Base-by-base conservation (phyloP, 2,113 vertebrate genomes). In the Tor tambroides region DNA sequence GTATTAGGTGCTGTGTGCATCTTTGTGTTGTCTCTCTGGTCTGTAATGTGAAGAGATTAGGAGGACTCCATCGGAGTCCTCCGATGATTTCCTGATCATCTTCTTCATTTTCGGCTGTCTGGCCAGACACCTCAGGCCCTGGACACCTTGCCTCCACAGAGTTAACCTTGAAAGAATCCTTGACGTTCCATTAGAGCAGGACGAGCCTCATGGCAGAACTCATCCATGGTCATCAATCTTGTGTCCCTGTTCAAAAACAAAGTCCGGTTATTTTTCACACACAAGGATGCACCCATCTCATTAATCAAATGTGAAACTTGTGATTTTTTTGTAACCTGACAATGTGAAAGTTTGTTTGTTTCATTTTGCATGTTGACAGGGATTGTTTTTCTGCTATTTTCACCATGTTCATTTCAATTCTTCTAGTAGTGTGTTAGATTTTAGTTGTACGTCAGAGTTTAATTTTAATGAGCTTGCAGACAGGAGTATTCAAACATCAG, bases 41-140 rank as follows among this genome's bases (percentile, higher is more conserved):
- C 86, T 12, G 76, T 85, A 89, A 83, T 90, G 43, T 89, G 88
- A 88, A 30, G 28, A 89, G 89, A 90, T 91, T 88, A 91, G 90
- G 91, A n/a, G n/a, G n/a, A n/a, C n/a, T n/a, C n/a, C n/a, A n/a
- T n/a, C n/a, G n/a, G 85, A 92, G 49, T 28, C 51, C 41, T 72
- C 65, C 8, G 6, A 65, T 23, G 74, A 51, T 54, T 80, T 67
- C 67, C 56, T 49, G 30, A 56, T 80, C 59, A 76, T 81, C 26
- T 75, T 75, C 35, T 35, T 46, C 35, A 15, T 54, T n/a, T 28
- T 43, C 9, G 5, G 23, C 67, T 71, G 71, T 61, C 14, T 74
- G 26, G 19, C 6, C 4, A 5, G 63, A 61, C 54, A 26, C 14
- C 65, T 80, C 19, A 28, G 80, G 63, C 51, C 32, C 38, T 81